Base-by-base conservation (phyloP, 2,113 vertebrate genomes). In the Willisornis vidua region DNA sequence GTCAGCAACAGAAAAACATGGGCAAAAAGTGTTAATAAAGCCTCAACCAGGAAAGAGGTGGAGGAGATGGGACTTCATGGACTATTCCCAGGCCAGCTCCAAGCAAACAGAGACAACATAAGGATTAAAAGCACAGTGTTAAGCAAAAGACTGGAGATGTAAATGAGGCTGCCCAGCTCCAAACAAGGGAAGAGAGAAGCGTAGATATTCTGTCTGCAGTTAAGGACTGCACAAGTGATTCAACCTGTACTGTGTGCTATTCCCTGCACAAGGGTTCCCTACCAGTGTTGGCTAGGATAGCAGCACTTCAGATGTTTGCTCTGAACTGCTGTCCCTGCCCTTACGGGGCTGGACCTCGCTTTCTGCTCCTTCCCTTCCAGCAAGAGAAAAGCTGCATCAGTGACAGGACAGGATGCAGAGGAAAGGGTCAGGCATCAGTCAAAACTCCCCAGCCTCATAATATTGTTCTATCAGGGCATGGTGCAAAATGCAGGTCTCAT, bases 261-360 rank as follows among this genome's bases (percentile, higher is more conserved):
- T 75, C 29, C 10, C 19, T 41, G 17, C 33, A 57, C 14, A 1
- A 2, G 8, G 3, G 7, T 9, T 7, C 4, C 19, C 28, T 3
- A 4, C 4, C 31, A 57, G 29, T 1, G 2, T 0, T 54, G 43
- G 13, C 28, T 4, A 1, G 12, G 13, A 4, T 33, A 54, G 31
- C 20, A 81, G 52, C n/a, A 82, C 19, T 35, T 55, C 43, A 49
- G n/a, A 26, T 12, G 43, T 14, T 31, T 77, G 45, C 28, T 37
- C 29, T 2, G 2, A 68, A 45, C 28, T 55, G 45, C 43, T 72
- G 35, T 22, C 19, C 19, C n/a, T 26, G 35, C 19, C 12, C 15
- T 14, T 59, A 22, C 28, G 52, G 51, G 12, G 8, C 65, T 71
- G 9, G n/a, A 67, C 4, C 26, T 45, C 3, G 0, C 23, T 19